Evolutionary conservation across 2,888 invertebrate genomes (phyloP), one percentile per base, ranked within the genome.

Genomic region (Ophion ventricosus): DNA sequence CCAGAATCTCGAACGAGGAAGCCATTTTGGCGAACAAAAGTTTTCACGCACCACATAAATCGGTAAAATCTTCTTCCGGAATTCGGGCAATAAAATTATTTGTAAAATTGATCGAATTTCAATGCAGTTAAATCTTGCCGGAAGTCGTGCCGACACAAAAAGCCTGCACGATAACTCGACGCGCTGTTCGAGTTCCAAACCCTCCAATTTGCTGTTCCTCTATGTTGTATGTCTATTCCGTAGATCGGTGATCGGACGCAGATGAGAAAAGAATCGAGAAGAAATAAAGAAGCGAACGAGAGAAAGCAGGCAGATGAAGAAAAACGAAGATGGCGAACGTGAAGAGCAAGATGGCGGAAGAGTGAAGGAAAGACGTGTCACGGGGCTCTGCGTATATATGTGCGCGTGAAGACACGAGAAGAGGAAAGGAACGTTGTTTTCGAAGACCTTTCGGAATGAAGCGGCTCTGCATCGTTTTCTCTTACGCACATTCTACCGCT

Each of bases 391-490:
- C 40, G 40, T 59, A 26, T 29, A 29, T 72, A 67, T 54, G 40
- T 66, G 23, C 23, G 54, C 17, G 67, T 56, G 35, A 26, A n/a
- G 49, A 74, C 72, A 43, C 23, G 77, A 63, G 76, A 76, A 43
- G 66, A 73, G 76, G 69, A 73, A 82, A 74, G 80, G 69, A 76
- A 76, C 82, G 80, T 49, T 25, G 26, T 67, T 66, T 59, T 73
- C 57, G 76, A 80, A 63, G 73, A 67, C 63, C 63, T 67, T 67
- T 61, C 40, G 72, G 59, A 82, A 80, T 73, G 54, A 66, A 59
- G 56, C 80, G 76, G 76, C 73, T 49, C 69, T 73, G 20, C 20
- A 40, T 59, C 75, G 63, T 57, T n/a, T n/a, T 67, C 59, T 29
- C 49, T 83, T 64, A 20, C 66, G 25, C 29, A 61, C 69, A 10